Evolutionary conservation across 64 coral and sea anemone species (phyloP), one percentile per base, ranked within the genome.

Genomic region (Actinia tenebrosa): DNA sequence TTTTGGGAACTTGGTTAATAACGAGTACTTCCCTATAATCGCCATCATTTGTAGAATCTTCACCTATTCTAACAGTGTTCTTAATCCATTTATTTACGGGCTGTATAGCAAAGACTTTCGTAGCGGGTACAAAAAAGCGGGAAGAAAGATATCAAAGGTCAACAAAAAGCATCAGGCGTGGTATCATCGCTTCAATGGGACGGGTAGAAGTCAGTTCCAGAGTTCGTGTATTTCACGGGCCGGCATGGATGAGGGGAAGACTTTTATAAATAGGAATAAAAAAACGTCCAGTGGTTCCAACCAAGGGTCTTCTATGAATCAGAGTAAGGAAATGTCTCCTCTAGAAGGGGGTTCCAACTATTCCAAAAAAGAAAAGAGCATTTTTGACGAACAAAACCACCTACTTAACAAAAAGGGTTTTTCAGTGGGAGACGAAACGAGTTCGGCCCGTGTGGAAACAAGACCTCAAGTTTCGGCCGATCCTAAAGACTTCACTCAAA

Each of bases 1-100:
- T 54, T 87, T 87, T 54, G 91, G 91, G 0, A 53, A 92, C 64
- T 89, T 89, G 30, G 44, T 80, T 2, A 68, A 53, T 5, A 53
- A 96, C 26, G 52, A 62, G 20, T 58, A 83, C 61, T 87, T 93
- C 10, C 80, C 69, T 37, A 61, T 93, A 10, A 90, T 90, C 16
- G 84, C 91, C 8, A 90, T 93, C 0, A 66, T 90, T 1, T 93
- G 91, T 25, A 84, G 91, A 45, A 78, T 92, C 17, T 96, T 89
- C 14, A 93, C 94, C 3, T 96, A 96, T 27, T 86, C 94, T 7
- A 96, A 96, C 50, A 93, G 91, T 58, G 94, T 96, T 19, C 82
- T 83, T 27, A 96, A 96, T 30, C 94, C 94, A 1, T 89, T 96
- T 3, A 96, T 96, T 30, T 93, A 93, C 19, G 91, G 91, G 16